A percentile compares a stretch with the other conserved stretches of the same genome.
phyloP scores from a whole-genome alignment of 2,797 vertebrate species.

The Knipowitschia caucasica region DNA sequence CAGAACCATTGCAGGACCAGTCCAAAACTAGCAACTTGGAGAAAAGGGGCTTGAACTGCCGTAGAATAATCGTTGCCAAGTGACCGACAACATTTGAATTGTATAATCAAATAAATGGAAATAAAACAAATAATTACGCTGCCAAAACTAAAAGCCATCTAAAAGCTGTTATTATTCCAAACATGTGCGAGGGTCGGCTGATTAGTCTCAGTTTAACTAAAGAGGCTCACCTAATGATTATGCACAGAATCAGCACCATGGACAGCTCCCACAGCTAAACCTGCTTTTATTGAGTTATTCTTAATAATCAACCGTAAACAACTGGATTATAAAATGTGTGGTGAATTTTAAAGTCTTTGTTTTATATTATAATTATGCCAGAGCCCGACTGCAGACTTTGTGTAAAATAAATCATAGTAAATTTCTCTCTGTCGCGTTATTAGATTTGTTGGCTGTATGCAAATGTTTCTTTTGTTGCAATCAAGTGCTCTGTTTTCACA shows the following conservation, averaged over 20 bases:
- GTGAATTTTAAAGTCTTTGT: not conserved
- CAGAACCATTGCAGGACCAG: no score
- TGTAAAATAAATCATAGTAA: no score
- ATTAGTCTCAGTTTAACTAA: not conserved
- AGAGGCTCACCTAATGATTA: not conserved
- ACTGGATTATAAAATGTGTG: not conserved
- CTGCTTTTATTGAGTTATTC: not conserved
- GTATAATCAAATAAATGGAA: no score
- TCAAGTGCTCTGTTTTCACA: not conserved
- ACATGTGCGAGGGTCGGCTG: not conserved
- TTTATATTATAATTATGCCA: not conserved
- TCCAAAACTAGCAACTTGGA: no score
- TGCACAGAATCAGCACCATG: slow-evolving; percentile 2
- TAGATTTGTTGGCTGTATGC: slow-evolving; percentile 2
- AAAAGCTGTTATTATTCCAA: not conserved
- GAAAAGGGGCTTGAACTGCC: no score
- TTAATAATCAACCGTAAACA: not conserved
- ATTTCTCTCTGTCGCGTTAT: not conserved
- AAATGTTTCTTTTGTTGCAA: not conserved
- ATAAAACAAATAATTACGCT: no score
- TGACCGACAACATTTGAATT: no score
- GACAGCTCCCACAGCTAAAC: not conserved
- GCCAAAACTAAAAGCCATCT: no score
- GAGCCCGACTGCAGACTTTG: not conserved
- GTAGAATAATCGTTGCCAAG: no score